Conservation (phyloP, 2,888 invertebrate species). For the Lacanobia oleracea region DNA sequence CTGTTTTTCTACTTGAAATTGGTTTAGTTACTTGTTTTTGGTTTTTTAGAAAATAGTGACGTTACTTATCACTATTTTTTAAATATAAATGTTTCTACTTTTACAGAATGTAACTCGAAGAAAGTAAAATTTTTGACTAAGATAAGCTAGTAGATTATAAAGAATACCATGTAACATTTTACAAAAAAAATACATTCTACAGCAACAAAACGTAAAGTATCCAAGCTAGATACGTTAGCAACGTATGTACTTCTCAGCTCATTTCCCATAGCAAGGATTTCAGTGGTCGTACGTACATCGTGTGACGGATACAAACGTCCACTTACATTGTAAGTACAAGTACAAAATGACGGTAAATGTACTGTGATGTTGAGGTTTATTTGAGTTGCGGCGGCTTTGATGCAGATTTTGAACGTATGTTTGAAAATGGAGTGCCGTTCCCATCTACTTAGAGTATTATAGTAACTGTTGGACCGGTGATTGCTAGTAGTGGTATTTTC, state of each 20-base stretch:
- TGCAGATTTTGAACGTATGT: conserved; percentile 39
- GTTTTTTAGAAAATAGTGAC: too few relatives aligned
- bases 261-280: conserved; percentile 67
- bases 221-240: conserved; percentile 40
- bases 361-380: conserved; percentile 53
- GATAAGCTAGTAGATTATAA: too few relatives aligned
- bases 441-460: conserved; percentile 14
- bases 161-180: not conserved
- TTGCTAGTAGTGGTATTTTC: not conserved
- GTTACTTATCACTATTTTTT: too few relatives aligned
- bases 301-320: conserved; percentile 55
- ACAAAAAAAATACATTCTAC: not conserved
- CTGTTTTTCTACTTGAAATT: conserved; percentile 1
- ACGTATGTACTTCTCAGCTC: conserved; percentile 61
- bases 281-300: conserved; percentile 60
- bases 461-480: not conserved
- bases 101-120: too few relatives aligned
- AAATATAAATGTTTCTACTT: not conserved
- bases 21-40: not conserved
- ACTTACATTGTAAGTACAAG: conserved; percentile 57
- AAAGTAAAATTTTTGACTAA: not conserved
- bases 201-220: conserved; percentile 32
- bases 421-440: conserved; percentile 16
- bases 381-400: conserved; percentile 55
- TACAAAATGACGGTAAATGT: conserved; percentile 54